Base-by-base conservation (phyloP, 2,113 vertebrate genomes). In the Morone saxatilis region DNA sequence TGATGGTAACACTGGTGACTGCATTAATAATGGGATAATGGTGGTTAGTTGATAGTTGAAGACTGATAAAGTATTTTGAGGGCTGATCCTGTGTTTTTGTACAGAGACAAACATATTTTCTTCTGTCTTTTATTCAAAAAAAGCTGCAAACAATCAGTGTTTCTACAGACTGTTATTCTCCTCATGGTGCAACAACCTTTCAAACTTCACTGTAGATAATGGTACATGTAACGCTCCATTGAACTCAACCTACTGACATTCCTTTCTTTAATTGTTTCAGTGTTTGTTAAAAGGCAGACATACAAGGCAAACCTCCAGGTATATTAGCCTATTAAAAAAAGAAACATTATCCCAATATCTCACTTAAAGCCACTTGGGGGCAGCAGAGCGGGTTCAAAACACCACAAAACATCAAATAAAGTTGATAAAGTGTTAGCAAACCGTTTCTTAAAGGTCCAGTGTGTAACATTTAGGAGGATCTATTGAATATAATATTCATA, bases 301-400 rank as follows among this genome's bases (percentile, higher is more conserved):
- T 9, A 47, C 7, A 47, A 36, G 40, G 1, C 19, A 38, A 68
- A 36, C 40, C 36, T 54, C 5, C 38, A 45, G 40, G 41, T 59
- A 59, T 20, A 40, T n/a, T 0, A 20, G 17, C 3, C 6, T 10
- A 53, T 8, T 43, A 31, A 12, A 53, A 41, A 20, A 63, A 17
- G 19, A 41, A 40, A 4, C 2, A 61, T 36, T 20, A 43, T 57
- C 17, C 4, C 19, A 20, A 40, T 38, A 22, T n/a, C 12, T 56
- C 56, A 53, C 22, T 62, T 38, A 9, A 56, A 13, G 50, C 43
- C 48, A 69, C 22, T 20, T 25, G n/a, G 56, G 56, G 41, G 25
- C 61, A 82, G 56, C 22, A 70, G 51, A 78, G 17, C 11, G n/a
- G 50, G 7, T 41, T 85, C 36, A 0, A 53, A 67, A 68, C 41